Conservation (phyloP, 2,888 invertebrate genomes). For the Sinopyrophorus schimmeli region DNA sequence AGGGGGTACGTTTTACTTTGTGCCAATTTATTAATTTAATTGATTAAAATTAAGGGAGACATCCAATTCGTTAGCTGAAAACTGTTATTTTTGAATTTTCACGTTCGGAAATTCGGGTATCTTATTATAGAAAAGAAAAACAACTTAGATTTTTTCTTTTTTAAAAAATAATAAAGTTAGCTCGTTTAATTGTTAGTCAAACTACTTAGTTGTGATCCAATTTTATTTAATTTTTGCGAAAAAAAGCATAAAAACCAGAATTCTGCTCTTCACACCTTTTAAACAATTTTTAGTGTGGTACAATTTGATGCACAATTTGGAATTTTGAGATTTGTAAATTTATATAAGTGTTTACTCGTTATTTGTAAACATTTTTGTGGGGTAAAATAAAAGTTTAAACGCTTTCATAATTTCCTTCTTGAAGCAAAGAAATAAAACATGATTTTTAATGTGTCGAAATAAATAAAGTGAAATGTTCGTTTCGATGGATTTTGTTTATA, state of each 20-base stretch:
- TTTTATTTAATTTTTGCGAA: background rate
- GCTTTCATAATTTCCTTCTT: no score
- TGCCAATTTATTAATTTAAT: constrained; percentile 12
- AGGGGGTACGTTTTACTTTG: constrained; percentile 16
- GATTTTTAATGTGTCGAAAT: no score
- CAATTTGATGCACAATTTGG: constrained; percentile 53
- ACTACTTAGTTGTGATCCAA: background rate
- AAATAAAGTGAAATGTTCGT: no score
- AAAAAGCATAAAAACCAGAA: background rate
- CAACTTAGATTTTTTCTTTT: constrained; percentile 4
- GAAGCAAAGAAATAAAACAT: no score
- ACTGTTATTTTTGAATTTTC: constrained; percentile 17
- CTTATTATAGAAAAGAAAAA: constrained; percentile 39
- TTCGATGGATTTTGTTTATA: no score
- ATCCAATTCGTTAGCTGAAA: no score
- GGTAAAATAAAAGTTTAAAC: constrained; percentile 21
- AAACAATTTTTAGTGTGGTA: constrained; percentile 15
- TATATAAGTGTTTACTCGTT: constrained; percentile 43
- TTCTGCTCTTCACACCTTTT: constrained; percentile 12
- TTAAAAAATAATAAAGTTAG: background rate
- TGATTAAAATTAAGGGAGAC: no score
- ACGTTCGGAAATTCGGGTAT: constrained; percentile 52
- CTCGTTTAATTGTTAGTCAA: background rate
- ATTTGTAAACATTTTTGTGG: constrained; percentile 29
- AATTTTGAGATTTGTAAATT: constrained; percentile 56